These are phyloP conservation scores for Electrona antarctica DNA, from an alignment of 2,113 vertebrate genomes.

Conservation along the genomic window DNA sequence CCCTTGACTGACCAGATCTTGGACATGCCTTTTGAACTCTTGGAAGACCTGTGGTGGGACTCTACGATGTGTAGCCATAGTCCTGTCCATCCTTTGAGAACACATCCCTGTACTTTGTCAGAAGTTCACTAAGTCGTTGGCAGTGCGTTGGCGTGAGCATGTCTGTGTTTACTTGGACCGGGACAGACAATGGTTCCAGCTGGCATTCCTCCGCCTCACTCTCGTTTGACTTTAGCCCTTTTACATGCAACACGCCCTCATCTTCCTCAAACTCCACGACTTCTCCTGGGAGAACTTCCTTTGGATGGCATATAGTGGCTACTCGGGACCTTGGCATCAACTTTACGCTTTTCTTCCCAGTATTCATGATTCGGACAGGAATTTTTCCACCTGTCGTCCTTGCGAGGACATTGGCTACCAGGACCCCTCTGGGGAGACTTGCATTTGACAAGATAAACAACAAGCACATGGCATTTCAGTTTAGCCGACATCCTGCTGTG, in stretches of 20 bases:
- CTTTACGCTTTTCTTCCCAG: not conserved
- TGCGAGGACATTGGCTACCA: slow-evolving; percentile 1
- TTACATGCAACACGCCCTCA: not conserved
- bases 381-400: not conserved
- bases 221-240: too few relatives aligned
- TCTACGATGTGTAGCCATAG: slow-evolving; percentile 16
- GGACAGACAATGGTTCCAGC: too few relatives aligned
- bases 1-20: slow-evolving; percentile 9
- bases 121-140: too few relatives aligned
- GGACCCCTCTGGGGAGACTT: not conserved
- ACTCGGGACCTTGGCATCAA: not conserved
- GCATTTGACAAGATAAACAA: not conserved
- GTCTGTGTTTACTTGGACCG: too few relatives aligned
- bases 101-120: not conserved
- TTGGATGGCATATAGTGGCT: too few relatives aligned
- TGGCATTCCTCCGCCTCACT: too few relatives aligned
- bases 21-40: slow-evolving; percentile 26
- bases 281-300: too few relatives aligned
- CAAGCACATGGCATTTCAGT: not conserved
- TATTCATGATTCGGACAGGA: not conserved
- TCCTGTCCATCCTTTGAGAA: slow-evolving; percentile 9
- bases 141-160: too few relatives aligned
- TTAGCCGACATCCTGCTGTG: not conserved
- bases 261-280: not conserved
- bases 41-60: slow-evolving; percentile 24